These are phyloP conservation scores for Alloscopus bannaensis DNA, from an alignment of 2,888 invertebrate species.

Conservation along the genomic window DNA sequence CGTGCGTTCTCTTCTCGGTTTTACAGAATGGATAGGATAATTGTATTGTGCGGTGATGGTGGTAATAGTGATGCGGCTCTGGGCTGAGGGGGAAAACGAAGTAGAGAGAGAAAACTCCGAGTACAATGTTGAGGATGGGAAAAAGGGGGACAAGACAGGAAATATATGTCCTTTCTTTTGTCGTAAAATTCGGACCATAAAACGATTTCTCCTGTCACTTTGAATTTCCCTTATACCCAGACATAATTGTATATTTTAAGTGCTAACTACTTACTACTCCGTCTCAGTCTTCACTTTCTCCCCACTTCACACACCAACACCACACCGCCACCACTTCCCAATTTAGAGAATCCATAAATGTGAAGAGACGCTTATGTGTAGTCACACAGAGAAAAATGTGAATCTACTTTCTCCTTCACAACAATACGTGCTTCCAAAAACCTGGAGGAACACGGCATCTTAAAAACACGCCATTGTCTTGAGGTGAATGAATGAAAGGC, in stretches of 20 bases:
- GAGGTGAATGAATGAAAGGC: no score
- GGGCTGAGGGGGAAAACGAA: slow-evolving; percentile 11
- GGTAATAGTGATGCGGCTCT: slow-evolving; percentile 29
- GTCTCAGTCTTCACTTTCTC: no score
- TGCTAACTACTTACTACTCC: slow-evolving; percentile 51
- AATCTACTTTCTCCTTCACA: no score
- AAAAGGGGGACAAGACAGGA: slow-evolving; percentile 52
- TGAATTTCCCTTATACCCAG: slow-evolving; percentile 50
- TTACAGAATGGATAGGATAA: slow-evolving; percentile 45
- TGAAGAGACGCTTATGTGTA: no score
- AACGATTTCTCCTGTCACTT: slow-evolving; percentile 60
- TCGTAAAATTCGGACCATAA: slow-evolving; percentile 61
- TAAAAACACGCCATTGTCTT: no score
- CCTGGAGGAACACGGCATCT: no score
- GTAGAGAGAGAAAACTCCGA: slow-evolving; percentile 34
- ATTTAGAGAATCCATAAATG: no score
- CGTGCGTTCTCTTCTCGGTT: slow-evolving; percentile 21
- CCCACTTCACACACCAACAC: no score
- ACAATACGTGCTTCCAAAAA: no score
- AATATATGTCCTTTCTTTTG: slow-evolving; percentile 59
- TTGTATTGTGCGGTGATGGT: slow-evolving; percentile 52
- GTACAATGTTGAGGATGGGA: slow-evolving; percentile 38
- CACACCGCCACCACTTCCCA: no score
- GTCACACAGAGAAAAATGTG: no score
- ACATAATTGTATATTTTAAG: slow-evolving; percentile 58